Conservation (phyloP, 2,797 vertebrate genomes). For the Catamblyrhynchus diadema region DNA sequence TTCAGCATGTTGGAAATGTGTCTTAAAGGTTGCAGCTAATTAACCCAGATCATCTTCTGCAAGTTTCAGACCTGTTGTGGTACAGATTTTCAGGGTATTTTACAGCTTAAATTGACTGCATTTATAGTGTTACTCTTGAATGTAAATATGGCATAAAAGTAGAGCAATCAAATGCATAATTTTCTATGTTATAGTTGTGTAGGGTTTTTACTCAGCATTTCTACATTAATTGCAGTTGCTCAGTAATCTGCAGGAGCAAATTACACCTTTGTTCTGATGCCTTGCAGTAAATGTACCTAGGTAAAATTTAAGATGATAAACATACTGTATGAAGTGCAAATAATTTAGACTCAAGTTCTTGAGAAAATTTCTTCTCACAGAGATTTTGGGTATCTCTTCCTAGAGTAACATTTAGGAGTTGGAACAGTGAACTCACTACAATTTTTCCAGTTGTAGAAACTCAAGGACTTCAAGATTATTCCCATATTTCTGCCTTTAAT, state of each 20-base stretch:
- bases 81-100: background rate
- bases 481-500: background rate
- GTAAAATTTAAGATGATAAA: background rate
- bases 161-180: background rate
- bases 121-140: background rate
- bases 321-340: background rate
- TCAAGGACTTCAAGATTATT: background rate
- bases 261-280: background rate
- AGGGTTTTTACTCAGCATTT: background rate
- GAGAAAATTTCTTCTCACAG: background rate
- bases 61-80: background rate
- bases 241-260: background rate
- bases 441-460: background rate
- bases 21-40: slow-evolving; percentile 19
- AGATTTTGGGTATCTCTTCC: background rate
- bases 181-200: background rate
- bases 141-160: background rate
- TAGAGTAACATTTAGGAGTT: background rate
- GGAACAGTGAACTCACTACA: background rate
- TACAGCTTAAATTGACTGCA: background rate
- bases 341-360: background rate
- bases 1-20: background rate
- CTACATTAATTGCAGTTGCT: background rate
- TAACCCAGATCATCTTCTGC: slow-evolving; percentile 14
- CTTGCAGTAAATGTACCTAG: fast-evolving